A percentile compares a stretch with the other conserved stretches of the same genome.
Evolutionary conservation across 1,140 invertebrate species (phyloP).

Genomic region (Caerostris darwini): DNA sequence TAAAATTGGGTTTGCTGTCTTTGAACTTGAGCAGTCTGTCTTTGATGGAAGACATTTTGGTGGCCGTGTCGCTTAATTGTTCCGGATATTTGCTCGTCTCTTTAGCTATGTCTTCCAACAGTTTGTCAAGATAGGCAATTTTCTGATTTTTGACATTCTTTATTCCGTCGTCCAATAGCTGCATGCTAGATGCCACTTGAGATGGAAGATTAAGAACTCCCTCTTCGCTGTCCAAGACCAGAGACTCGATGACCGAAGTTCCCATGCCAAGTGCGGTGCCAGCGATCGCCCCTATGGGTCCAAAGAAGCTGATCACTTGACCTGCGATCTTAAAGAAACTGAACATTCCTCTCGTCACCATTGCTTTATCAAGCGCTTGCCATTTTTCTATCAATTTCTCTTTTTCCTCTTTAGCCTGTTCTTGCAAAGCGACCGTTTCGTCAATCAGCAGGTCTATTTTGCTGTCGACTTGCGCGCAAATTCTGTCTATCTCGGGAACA

Average conservation of each 20-base stretch:
- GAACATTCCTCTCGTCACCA: conserved; percentile 3
- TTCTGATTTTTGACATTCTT: neutral
- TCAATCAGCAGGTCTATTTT: neutral
- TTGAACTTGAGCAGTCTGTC: neutral
- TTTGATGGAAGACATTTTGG: neutral
- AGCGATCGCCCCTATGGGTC: neutral
- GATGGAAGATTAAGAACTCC: neutral
- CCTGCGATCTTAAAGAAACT: neutral
- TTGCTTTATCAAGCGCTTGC: neutral
- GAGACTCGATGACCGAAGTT: neutral
- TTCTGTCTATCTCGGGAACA: conserved; percentile 8
- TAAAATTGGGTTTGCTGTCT: neutral
- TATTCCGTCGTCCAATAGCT: neutral
- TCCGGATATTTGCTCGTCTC: conserved; percentile 24
- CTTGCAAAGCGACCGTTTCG: neutral
- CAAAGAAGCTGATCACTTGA: neutral
- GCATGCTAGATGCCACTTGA: neutral
- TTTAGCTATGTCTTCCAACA: neutral
- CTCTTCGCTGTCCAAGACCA: neutral
- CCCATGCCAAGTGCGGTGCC: neutral
- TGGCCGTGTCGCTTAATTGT: neutral
- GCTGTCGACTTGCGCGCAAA: neutral
- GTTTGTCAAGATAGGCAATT: neutral
- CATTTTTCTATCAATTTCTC: neutral
- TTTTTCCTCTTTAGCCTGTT: neutral